Conservation (phyloP, 2,113 vertebrate genomes). For the Xiphophorus maculatus region DNA sequence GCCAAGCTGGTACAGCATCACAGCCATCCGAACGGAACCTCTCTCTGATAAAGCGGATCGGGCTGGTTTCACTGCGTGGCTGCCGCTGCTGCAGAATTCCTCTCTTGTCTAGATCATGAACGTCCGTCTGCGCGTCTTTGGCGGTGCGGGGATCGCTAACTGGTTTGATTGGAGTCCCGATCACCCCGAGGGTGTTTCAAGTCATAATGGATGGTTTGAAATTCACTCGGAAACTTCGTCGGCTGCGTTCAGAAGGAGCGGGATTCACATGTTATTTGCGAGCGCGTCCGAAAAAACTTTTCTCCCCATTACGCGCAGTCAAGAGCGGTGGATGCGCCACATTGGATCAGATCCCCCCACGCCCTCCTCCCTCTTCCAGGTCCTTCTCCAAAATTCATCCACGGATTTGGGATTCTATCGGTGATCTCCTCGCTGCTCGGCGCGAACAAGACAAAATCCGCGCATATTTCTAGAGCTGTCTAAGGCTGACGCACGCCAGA, state of each 20-base stretch:
- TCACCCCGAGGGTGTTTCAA: slow-evolving; percentile 38
- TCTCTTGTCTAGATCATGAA: slow-evolving; percentile 44
- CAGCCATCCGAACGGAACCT: slow-evolving; percentile 55
- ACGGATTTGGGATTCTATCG: slow-evolving; percentile 1
- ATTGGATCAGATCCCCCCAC: slow-evolving; percentile 18
- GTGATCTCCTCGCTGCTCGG: neutral
- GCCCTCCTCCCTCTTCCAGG: neutral
- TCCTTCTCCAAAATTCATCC: slow-evolving; percentile 39
- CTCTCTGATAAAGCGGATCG: slow-evolving; percentile 23
- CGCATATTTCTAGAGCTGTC: slow-evolving; percentile 44
- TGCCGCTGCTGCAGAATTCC: slow-evolving; percentile 55
- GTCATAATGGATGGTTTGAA: slow-evolving; percentile 51
- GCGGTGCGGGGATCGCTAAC: slow-evolving; percentile 39
- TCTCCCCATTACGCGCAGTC: slow-evolving; percentile 73
- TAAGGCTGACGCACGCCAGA: slow-evolving; percentile 33
- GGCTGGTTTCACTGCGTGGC: slow-evolving; percentile 40
- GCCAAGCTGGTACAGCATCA: slow-evolving; percentile 67
- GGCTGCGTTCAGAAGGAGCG: neutral
- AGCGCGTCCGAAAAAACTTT: slow-evolving; percentile 68
- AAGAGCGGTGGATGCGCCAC: slow-evolving; percentile 31
- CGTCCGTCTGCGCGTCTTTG: slow-evolving; percentile 55
- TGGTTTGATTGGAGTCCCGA: slow-evolving; percentile 39
- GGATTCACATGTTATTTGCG: slow-evolving; percentile 55
- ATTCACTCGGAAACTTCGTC: slow-evolving; percentile 46
- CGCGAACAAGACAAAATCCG: slow-evolving; percentile 2